phyloP scores from a whole-genome alignment of 2,113 vertebrate species.

The Elaphurus davidianus region DNA sequence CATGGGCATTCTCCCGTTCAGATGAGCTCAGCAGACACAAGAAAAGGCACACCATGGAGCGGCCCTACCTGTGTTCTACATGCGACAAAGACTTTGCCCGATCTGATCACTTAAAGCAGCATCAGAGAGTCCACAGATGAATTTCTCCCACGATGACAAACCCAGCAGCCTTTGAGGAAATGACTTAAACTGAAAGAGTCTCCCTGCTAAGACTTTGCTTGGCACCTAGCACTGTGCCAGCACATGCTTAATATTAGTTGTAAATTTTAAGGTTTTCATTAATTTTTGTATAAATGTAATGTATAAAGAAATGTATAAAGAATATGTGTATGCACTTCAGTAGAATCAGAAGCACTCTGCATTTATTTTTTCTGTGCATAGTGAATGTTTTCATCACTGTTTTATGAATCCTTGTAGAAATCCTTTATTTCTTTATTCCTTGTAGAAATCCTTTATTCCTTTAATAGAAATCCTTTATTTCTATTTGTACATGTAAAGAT shows the following conservation, averaged over 20 bases:
- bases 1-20: neutral
- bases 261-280: neutral
- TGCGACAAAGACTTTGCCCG: neutral
- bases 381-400: neutral
- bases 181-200: neutral
- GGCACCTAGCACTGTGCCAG: neutral
- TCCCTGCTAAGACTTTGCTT: neutral
- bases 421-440: no score
- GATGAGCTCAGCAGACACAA: conserved; percentile 28
- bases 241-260: neutral
- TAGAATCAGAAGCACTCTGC: neutral
- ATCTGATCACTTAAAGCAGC: conserved; percentile 31
- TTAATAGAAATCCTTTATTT: neutral
- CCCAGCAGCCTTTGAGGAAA: neutral
- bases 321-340: neutral
- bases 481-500: neutral
- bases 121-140: neutral
- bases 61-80: neutral
- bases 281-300: neutral
- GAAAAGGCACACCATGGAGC: neutral
- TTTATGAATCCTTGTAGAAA: neutral
- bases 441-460: neutral
- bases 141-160: neutral
- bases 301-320: neutral
- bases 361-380: neutral